Base-by-base conservation (phyloP, 2,113 vertebrate genomes). In the pig (Sus scrofa) region DNA sequence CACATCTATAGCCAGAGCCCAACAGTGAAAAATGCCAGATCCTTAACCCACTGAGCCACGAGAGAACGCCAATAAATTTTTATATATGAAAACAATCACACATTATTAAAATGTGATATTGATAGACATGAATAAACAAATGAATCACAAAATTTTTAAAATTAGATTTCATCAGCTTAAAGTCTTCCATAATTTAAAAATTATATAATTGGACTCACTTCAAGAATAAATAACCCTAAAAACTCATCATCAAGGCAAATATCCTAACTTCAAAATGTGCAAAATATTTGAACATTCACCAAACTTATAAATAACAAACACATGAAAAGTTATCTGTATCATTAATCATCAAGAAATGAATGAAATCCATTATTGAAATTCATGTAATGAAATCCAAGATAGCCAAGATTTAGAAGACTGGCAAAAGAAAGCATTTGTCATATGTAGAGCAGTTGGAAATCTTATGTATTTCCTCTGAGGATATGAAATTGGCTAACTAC, bases 371-470 rank as follows among this genome's bases (percentile, higher is more conserved):
- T 44, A 44, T 6, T 44, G 44, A 44, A 44, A 67, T 82, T 67
- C 95, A 83, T 77, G n/a, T 22, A 63, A 60, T 86, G 63, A 78
- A 78, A 67, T n/a, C 92, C 60, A 74, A 52, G 10, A 26, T 22
- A 68, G 52, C 18, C 93, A 60, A 96, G 70, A 88, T 93, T 94
- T 58, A 90, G 77, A 85, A 83, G n/a, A 26, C 20, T 83, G 65
- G 74, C 68, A 82, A 18, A 20, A 71, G 34, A 65, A n/a, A 85
- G 70, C 67, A 34, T 63, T 92, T 1, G 7, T 26, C 67, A 83
- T 27, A 71, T 26, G 15, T 52, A 32, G 56, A 77, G 6, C 30
- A 67, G 86, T 22, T 37, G 9, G 20, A 89, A 87, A 84, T 44
- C 44, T 50, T 27, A 2, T 22, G 12, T 34, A 44, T 73, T 71